Evolutionary conservation across 2,888 invertebrate genomes (phyloP).

Genomic region (Dryomyza anilis): DNA sequence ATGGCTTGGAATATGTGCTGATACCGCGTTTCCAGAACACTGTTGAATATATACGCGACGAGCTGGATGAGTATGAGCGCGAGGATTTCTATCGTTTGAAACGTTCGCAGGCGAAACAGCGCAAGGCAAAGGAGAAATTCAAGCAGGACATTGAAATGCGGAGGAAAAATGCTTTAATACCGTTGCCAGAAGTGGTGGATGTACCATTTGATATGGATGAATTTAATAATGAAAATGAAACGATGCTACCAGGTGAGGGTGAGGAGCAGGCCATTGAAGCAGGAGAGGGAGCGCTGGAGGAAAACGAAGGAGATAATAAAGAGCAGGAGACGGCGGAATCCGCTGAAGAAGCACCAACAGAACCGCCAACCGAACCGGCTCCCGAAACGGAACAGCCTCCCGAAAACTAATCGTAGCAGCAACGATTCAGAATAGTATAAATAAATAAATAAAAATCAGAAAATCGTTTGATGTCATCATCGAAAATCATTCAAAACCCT

Average conservation of each 20-base stretch:
- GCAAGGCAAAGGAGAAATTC: conserved; percentile 46
- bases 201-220: neutral
- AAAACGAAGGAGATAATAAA: neutral
- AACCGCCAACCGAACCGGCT: neutral
- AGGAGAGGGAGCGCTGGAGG: neutral
- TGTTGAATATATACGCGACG: conserved; percentile 43
- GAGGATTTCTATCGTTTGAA: conserved; percentile 55
- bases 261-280: neutral
- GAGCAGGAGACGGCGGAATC: neutral
- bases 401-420: neutral
- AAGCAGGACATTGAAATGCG: neutral
- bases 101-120: conserved; percentile 52
- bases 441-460: no score
- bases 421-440: no score
- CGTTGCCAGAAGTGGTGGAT: neutral
- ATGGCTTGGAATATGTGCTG: conserved; percentile 51
- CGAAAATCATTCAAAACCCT: no score
- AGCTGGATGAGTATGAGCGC: conserved; percentile 52
- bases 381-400: neutral
- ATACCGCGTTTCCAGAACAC: conserved; percentile 46
- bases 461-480: no score
- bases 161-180: neutral
- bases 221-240: neutral
- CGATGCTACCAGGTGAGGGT: no score
- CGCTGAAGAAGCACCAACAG: neutral